Conservation (phyloP, 2,888 invertebrate species). For the Ennomos fuscantarius region DNA sequence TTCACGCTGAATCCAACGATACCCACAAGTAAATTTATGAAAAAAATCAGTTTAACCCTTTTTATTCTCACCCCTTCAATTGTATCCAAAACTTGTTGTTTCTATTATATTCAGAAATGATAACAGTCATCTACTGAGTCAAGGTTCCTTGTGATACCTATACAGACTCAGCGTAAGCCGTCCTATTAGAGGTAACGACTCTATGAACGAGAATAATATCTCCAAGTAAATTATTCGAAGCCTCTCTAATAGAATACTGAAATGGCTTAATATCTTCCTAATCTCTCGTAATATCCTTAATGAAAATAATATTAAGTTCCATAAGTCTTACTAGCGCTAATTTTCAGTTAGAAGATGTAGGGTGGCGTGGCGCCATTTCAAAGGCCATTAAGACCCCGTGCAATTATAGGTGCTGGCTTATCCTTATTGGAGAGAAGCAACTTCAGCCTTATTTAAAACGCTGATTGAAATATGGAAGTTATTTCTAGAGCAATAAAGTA, state of each 20-base stretch:
- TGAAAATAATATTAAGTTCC: constrained; percentile 54
- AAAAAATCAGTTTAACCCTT: too few species aligned
- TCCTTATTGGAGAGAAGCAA: constrained; percentile 53
- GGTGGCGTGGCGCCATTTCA: constrained; percentile 53
- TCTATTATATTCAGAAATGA: too few species aligned
- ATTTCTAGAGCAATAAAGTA: too few species aligned
- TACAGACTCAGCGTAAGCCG: constrained; percentile 6
- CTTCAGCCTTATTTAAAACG: constrained; percentile 1
- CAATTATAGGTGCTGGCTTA: constrained; percentile 54
- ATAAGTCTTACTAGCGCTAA: constrained; percentile 44
- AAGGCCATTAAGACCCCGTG: constrained; percentile 62
- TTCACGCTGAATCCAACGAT: too few species aligned
- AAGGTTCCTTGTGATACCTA: neutral
- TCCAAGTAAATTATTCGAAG: constrained; percentile 13
- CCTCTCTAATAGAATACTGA: constrained; percentile 25
- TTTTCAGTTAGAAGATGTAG: constrained; percentile 39
- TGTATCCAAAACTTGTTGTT: too few species aligned
- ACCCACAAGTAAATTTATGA: too few species aligned
- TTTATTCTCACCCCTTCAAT: too few species aligned
- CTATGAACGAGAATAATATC: constrained; percentile 16
- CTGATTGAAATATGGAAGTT: constrained; percentile 5
- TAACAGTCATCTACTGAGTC: neutral
- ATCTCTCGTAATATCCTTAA: constrained; percentile 43
- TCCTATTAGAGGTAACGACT: constrained; percentile 17
- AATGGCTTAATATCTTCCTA: constrained; percentile 30